Conservation (phyloP, 2,113 vertebrate genomes). For the Noctilio leporinus region DNA sequence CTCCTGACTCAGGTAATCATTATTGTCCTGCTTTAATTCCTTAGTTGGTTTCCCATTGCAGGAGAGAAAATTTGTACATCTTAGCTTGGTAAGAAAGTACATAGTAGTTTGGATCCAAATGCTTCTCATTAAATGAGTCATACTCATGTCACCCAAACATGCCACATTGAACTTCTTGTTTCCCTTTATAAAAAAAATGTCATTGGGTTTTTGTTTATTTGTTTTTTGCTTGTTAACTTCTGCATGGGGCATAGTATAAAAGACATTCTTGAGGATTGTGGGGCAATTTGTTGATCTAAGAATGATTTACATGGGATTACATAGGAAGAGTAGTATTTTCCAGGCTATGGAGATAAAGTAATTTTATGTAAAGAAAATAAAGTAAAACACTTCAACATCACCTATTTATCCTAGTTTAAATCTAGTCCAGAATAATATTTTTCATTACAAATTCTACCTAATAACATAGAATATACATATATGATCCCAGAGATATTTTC, state of each 20-base stretch:
- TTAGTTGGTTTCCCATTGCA: conserved; percentile 21
- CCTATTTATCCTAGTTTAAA: background rate
- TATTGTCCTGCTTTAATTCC: background rate
- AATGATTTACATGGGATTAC: background rate
- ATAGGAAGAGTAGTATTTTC: background rate
- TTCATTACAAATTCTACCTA: background rate
- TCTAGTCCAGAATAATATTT: background rate
- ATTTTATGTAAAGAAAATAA: background rate
- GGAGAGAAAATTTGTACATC: conserved; percentile 5
- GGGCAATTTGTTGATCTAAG: background rate
- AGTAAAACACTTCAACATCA: background rate
- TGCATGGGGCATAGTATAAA: background rate
- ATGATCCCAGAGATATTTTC: background rate
- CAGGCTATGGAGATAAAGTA: background rate
- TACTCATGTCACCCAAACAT: background rate
- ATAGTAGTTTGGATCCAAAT: background rate
- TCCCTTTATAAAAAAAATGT: background rate
- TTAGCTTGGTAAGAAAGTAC: background rate
- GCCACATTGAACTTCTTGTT: background rate
- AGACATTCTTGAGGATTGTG: background rate
- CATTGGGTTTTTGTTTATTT: background rate
- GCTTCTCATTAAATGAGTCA: background rate
- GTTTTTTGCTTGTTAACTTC: background rate
- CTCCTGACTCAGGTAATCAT: conserved; percentile 8
- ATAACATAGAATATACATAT: background rate